Conservation (phyloP, 2,797 vertebrate genomes). For the Melanotaenia parkinsoni region DNA sequence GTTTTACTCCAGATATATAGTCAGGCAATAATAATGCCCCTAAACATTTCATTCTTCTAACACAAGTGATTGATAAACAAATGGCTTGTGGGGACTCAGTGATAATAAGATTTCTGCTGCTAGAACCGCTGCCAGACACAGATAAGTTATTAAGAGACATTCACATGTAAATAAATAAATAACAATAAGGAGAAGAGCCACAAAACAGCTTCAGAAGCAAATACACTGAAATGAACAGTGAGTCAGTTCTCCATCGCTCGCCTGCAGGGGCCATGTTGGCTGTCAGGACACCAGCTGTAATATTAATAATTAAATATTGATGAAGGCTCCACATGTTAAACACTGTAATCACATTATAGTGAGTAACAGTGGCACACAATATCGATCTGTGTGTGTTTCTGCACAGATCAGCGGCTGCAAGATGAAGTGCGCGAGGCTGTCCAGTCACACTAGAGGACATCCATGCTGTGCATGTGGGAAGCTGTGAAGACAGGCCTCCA, state of each 20-base stretch:
- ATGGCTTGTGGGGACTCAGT: constrained; percentile 36
- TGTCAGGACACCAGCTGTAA: constrained; percentile 72
- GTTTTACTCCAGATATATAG: constrained; percentile 43
- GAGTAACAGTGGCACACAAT: constrained; percentile 70
- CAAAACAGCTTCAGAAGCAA: constrained; percentile 11
- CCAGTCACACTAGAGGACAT: constrained; percentile 35
- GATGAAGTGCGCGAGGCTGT: constrained; percentile 27
- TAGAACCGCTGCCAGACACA: constrained; percentile 5
- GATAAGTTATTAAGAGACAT: constrained; percentile 18
- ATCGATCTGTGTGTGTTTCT: constrained; percentile 77
- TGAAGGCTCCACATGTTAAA: constrained; percentile 85
- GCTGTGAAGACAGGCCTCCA: not conserved
- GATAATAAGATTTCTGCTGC: constrained; percentile 40
- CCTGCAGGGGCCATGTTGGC: constrained; percentile 56
- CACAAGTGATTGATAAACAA: constrained; percentile 44
- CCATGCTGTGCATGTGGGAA: not conserved
- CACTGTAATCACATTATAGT: constrained; percentile 83
- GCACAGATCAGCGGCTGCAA: constrained; percentile 53
- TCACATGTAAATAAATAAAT: constrained; percentile 22
- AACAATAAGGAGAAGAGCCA: not conserved
- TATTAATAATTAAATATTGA: constrained; percentile 87
- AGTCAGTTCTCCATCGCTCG: constrained; percentile 50
- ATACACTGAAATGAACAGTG: constrained; percentile 32
- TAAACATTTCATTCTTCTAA: constrained; percentile 56
- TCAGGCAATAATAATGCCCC: constrained; percentile 10